Conservation (phyloP, 2,113 vertebrate genomes). For the Lepisosteus osseus region DNA sequence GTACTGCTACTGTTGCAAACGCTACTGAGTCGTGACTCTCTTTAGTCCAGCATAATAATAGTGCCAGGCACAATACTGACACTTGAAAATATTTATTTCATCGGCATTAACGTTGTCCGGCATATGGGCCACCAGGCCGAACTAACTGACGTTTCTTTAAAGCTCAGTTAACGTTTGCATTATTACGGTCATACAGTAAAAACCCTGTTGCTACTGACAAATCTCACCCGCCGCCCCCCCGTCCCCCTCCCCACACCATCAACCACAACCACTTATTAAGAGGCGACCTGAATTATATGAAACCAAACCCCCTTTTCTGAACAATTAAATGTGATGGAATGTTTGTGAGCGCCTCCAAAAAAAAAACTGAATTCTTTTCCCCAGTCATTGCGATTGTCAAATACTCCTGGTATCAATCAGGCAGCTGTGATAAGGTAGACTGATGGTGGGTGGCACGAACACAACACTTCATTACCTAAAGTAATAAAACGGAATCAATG, state of each 20-base stretch:
- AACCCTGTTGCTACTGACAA: slow-evolving; percentile 38
- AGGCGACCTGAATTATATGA: too few relatives aligned
- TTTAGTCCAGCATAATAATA: too few relatives aligned
- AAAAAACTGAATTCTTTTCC: not conserved
- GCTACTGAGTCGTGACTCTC: too few relatives aligned
- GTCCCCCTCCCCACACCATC: slow-evolving; percentile 13
- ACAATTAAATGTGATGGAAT: too few relatives aligned
- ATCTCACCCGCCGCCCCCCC: slow-evolving; percentile 25
- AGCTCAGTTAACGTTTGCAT: too few relatives aligned
- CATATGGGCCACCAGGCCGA: too few relatives aligned
- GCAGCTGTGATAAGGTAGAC: not conserved
- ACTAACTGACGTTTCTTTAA: too few relatives aligned
- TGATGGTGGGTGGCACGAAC: not conserved
- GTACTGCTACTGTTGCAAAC: too few relatives aligned
- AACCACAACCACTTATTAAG: not conserved
- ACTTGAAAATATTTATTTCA: too few relatives aligned
- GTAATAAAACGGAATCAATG: not conserved
- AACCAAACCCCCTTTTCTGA: not conserved
- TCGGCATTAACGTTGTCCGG: too few relatives aligned
- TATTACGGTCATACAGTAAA: slow-evolving; percentile 1
- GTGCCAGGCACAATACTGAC: too few relatives aligned
- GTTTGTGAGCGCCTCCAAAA: too few relatives aligned
- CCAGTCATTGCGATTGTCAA: not conserved
- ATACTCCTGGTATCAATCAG: not conserved
- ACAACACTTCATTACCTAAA: not conserved